phyloP scores from a whole-genome alignment of 2,113 vertebrate genomes.

The Gambusia holbrooki region DNA sequence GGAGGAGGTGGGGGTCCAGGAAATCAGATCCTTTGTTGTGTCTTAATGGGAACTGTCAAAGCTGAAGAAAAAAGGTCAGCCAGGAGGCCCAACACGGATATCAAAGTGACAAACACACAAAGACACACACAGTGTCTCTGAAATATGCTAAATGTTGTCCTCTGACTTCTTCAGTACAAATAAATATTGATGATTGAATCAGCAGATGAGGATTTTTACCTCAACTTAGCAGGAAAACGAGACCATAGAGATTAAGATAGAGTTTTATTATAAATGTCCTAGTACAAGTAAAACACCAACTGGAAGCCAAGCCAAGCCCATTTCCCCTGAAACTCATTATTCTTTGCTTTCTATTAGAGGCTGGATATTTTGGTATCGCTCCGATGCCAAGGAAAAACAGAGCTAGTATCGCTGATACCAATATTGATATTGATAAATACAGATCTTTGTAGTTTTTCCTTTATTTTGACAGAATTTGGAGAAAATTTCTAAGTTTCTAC shows the following conservation, averaged over 20 bases:
- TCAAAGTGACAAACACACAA: slow-evolving; percentile 10
- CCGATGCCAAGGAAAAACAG: no score
- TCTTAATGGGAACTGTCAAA: slow-evolving; percentile 63
- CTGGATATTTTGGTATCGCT: no score
- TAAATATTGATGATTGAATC: neutral
- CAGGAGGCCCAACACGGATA: slow-evolving; percentile 31
- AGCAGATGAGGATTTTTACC: neutral
- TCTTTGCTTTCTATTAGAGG: neutral
- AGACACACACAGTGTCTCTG: neutral
- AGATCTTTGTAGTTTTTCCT: no score
- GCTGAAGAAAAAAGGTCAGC: slow-evolving; percentile 64
- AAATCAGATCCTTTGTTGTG: slow-evolving; percentile 67
- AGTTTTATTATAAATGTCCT: neutral
- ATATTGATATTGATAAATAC: no score
- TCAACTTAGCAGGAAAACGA: neutral
- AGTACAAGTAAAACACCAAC: no score
- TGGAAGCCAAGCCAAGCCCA: neutral
- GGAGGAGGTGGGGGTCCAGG: slow-evolving; percentile 20
- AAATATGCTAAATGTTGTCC: neutral
- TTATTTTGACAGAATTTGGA: no score
- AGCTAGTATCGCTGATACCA: no score
- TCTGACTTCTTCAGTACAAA: neutral
- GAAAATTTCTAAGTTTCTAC: no score
- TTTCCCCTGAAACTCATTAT: neutral
- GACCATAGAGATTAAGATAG: neutral